These are phyloP conservation scores for Corythornis madagascariensis DNA, from an alignment of 2,113 vertebrate genomes.

Conservation along the genomic window DNA sequence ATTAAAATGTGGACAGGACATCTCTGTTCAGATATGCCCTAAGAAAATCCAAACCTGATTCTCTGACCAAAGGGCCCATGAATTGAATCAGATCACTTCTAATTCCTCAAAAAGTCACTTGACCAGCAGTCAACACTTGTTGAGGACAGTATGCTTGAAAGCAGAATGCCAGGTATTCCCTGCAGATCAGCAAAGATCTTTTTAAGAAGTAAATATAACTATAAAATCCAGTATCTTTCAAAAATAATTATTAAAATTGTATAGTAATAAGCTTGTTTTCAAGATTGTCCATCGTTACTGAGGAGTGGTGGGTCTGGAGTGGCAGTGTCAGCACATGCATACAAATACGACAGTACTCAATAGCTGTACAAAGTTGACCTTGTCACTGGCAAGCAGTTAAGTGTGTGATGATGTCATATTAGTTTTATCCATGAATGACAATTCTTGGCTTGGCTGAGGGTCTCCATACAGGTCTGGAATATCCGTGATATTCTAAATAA, in stretches of 20 bases:
- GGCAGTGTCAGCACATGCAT: neutral
- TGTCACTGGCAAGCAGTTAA: neutral
- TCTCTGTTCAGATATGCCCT: neutral
- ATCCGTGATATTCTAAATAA: neutral
- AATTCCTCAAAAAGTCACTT: neutral
- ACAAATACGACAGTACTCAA: neutral
- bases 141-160: neutral
- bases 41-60: neutral
- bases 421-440: neutral
- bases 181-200: neutral
- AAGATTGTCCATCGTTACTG: neutral
- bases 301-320: neutral
- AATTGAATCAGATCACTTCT: neutral
- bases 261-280: neutral
- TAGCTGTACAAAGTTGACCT: constrained; percentile 22
- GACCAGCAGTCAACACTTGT: neutral
- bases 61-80: neutral
- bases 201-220: neutral
- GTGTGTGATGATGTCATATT: constrained; percentile 23
- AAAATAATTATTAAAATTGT: neutral
- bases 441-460: constrained; percentile 4
- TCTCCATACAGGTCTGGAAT: neutral
- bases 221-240: neutral
- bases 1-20: neutral
- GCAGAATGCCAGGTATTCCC: neutral